Conservation (phyloP, 1,140 invertebrate genomes). For the Magallana gigas region DNA sequence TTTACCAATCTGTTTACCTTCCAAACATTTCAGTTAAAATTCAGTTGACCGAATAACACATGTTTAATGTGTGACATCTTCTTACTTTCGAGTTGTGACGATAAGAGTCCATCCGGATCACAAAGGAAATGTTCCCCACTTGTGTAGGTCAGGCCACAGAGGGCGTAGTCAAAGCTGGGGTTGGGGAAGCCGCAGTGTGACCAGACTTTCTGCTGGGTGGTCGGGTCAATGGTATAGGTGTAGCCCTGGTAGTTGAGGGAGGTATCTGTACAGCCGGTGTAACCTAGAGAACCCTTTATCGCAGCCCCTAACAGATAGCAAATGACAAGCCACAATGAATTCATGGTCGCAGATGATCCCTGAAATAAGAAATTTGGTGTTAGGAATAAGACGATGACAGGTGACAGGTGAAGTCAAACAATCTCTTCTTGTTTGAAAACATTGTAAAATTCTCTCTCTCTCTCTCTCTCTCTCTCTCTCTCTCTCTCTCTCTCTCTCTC, state of each 20-base stretch:
- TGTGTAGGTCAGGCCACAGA: slow-evolving; percentile 48
- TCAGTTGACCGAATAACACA: not conserved
- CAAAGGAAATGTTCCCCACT: slow-evolving; percentile 53
- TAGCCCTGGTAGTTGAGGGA: slow-evolving; percentile 51
- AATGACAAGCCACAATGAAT: not conserved
- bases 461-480: too few species aligned
- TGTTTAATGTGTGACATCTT: not conserved
- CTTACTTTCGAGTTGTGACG: slow-evolving; percentile 31
- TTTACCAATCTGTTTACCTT: too few species aligned
- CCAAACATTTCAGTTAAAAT: not conserved
- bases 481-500: too few species aligned
- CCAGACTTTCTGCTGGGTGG: slow-evolving; percentile 50
- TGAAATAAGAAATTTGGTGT: too few species aligned
- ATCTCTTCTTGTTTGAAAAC: too few species aligned
- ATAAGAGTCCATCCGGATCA: slow-evolving; percentile 55
- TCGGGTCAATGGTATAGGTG: slow-evolving; percentile 47
- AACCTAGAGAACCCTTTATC: not conserved
- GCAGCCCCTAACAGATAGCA: not conserved
- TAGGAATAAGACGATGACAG: too few species aligned
- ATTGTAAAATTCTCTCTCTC: too few species aligned
- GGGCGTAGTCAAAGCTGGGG: slow-evolving; percentile 52
- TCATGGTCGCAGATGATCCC: not conserved
- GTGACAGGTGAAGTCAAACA: too few species aligned
- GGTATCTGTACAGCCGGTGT: slow-evolving; percentile 43
- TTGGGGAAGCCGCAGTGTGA: slow-evolving; percentile 58